Evolutionary conservation across 2,888 invertebrate genomes (phyloP), one percentile per base, ranked within the genome.

Genomic region (Bellardia pandia): DNA sequence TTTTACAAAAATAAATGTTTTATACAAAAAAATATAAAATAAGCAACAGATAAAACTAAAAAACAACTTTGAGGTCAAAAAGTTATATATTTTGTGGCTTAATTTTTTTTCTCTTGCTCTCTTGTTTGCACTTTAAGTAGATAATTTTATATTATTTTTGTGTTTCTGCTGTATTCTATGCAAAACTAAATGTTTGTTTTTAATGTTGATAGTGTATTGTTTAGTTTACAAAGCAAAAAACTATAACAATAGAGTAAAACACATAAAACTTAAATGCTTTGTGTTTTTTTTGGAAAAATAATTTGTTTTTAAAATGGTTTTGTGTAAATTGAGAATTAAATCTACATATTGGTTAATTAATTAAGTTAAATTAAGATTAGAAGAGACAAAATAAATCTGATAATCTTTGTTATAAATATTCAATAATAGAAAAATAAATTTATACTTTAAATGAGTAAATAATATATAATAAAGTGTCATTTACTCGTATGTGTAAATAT

Each of bases 31-130:
- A 53, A 45, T 5, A 23, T 14, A 40, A 53, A 37, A 16, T 16
- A 5, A 4, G 37, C 7, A 3, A 51, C 9, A 72, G 45, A 72
- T 69, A 79, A 80, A 64, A 53, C 51, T 16, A 71, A 51, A 74
- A 48, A 78, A 71, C 58, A 89, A 88, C 74, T 89, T 89, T 88
- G 86, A 88, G 89, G 89, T 89, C 86, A 87, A 85, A 89, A 90
- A 88, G 88, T 90, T 90, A 89, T 90, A 89, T 88, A 88, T 88
- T 89, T 88, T 89, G 89, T 88, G 89, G 89, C 71, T 89, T 88
- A 88, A 84, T 81, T 83, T 89, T 51, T 74, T 79, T 79, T 48
- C 48, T 3, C 1, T 14, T 3, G 11, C n/a, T 51, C 14, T 56
- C 1, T 77, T 30, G n/a, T 37, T 60, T n/a, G 56, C 60, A 37